These are phyloP conservation scores for Macroteleia sp. DNA, from an alignment of 2,888 invertebrate species.

Conservation along the genomic window DNA sequence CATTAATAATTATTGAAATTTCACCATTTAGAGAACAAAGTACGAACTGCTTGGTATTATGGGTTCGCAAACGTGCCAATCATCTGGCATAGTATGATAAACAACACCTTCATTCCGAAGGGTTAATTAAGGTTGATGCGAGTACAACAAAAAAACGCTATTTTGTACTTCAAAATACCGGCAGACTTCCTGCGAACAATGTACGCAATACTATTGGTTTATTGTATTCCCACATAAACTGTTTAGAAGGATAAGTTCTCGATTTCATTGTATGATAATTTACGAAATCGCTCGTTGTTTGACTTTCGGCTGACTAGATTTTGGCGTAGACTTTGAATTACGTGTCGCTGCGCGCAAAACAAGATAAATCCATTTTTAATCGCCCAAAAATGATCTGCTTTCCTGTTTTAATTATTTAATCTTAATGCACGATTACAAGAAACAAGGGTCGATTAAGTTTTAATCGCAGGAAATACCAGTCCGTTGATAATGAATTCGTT, in stretches of 20 bases:
- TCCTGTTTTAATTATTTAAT: too few relatives aligned
- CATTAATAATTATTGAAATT: conserved; percentile 28
- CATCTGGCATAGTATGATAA: conserved; percentile 40
- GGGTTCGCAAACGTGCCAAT: conserved; percentile 25
- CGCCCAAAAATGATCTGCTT: too few relatives aligned
- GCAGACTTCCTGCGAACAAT: conserved; percentile 41
- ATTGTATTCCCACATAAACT: conserved; percentile 19
- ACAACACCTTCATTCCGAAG: conserved; percentile 43
- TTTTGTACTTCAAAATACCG: conserved; percentile 35
- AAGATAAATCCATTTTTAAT: not conserved
- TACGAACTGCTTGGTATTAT: conserved; percentile 7
- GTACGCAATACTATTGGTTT: conserved; percentile 14
- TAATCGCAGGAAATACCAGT: too few relatives aligned
- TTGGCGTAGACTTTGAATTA: too few relatives aligned
- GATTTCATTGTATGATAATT: not conserved
- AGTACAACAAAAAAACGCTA: conserved; percentile 21
- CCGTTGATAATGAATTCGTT: too few relatives aligned
- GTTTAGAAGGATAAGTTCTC: not conserved
- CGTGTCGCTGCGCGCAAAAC: too few relatives aligned
- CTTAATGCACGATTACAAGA: too few relatives aligned
- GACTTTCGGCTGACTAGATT: not conserved
- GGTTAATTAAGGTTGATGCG: conserved; percentile 43
- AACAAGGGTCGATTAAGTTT: too few relatives aligned
- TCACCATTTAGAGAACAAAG: conserved; percentile 14
- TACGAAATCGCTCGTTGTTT: not conserved